Conservation (phyloP, 2,113 vertebrate genomes). For the Gallinago media region DNA sequence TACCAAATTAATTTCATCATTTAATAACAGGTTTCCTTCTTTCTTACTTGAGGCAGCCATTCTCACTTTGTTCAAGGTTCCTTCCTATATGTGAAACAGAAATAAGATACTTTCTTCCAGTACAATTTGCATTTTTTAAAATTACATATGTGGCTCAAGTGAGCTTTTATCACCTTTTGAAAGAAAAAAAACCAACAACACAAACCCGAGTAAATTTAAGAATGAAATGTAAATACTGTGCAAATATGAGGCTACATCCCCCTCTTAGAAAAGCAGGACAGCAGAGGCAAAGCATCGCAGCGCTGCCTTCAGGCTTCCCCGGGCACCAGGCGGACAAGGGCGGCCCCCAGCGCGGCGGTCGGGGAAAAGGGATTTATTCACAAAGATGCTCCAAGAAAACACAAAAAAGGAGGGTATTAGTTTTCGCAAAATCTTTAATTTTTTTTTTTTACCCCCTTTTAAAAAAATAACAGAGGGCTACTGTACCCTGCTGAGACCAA, state of each 20-base stretch:
- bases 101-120: background rate
- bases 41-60: background rate
- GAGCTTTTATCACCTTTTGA: background rate
- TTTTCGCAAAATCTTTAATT: background rate
- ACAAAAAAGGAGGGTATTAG: background rate
- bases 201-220: background rate
- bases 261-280: background rate
- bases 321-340: background rate
- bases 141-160: background rate
- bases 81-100: background rate
- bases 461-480: slow-evolving; percentile 54
- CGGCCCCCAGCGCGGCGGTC: slow-evolving; percentile 1
- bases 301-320: background rate
- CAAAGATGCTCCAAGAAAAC: background rate
- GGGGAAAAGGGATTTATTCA: background rate
- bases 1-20: background rate
- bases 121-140: background rate
- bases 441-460: background rate
- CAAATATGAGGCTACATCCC: background rate
- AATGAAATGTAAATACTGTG: background rate
- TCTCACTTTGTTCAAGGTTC: background rate
- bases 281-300: background rate
- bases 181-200: background rate
- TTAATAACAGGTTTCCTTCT: background rate
- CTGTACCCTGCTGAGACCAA: slow-evolving; percentile 52